Conservation (phyloP, 1,140 invertebrate genomes). For the Apis dorsata region DNA sequence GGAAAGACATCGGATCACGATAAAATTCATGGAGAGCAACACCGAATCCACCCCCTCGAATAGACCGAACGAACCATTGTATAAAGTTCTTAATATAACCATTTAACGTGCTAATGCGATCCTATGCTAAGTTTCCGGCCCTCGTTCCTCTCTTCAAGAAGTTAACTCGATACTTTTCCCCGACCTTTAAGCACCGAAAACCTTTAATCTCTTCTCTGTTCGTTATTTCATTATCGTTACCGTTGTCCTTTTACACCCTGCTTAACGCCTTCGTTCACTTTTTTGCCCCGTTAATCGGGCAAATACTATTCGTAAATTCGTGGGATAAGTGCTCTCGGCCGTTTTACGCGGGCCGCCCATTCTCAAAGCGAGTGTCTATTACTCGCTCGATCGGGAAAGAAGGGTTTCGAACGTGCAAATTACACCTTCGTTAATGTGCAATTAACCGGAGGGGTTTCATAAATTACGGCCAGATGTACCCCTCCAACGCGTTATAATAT, state of each 20-base stretch:
- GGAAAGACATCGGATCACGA: slow-evolving; percentile 6
- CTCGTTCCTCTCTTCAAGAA: slow-evolving; percentile 30
- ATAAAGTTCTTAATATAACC: slow-evolving; percentile 50
- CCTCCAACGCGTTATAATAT: slow-evolving; percentile 36
- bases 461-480: slow-evolving; percentile 38
- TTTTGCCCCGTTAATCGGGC: neutral
- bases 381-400: slow-evolving; percentile 23
- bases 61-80: slow-evolving; percentile 28
- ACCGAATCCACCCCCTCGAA: neutral
- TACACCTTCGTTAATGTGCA: slow-evolving; percentile 13
- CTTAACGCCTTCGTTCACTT: neutral
- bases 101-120: slow-evolving; percentile 46
- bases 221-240: slow-evolving; percentile 30
- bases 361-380: slow-evolving; percentile 22
- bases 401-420: slow-evolving; percentile 41
- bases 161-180: slow-evolving; percentile 11
- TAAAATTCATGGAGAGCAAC: slow-evolving; percentile 49
- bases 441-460: slow-evolving; percentile 34
- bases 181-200: slow-evolving; percentile 10
- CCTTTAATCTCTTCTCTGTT: neutral
- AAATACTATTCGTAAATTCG: slow-evolving; percentile 28
- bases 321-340: neutral
- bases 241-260: neutral
- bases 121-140: slow-evolving; percentile 10
- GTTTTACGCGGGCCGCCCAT: neutral